Evolutionary conservation across 1,140 invertebrate species (phyloP).

Genomic region (Drosophila takahashii): DNA sequence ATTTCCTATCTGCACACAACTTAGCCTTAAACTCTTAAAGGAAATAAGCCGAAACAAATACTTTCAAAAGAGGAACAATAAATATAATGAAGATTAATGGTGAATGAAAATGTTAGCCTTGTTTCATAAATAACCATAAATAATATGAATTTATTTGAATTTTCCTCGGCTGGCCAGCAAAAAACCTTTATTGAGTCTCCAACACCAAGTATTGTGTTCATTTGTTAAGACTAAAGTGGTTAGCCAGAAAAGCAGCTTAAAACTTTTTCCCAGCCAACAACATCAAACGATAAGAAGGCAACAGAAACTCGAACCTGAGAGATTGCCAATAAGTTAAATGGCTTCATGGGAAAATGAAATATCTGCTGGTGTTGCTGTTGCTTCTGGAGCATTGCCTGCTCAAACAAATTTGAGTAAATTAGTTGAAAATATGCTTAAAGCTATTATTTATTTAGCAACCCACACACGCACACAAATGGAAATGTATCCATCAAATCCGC

Average conservation of each 20-base stretch:
- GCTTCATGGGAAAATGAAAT: constrained; percentile 18
- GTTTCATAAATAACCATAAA: constrained; percentile 26
- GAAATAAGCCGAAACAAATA: constrained; percentile 1
- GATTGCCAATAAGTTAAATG: constrained; percentile 41
- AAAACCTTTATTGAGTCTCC: constrained; percentile 37
- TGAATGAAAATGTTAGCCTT: constrained; percentile 29
- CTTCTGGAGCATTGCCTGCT: not conserved
- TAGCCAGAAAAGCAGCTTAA: constrained; percentile 55
- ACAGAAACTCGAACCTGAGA: not conserved
- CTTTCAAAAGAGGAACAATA: constrained; percentile 48
- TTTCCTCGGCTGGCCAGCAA: constrained; percentile 1
- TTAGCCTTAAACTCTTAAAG: not conserved
- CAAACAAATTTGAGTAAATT: constrained; percentile 51
- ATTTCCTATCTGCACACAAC: not conserved
- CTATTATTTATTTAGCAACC: constrained; percentile 45
- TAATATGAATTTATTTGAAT: constrained; percentile 42
- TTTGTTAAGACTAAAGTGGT: constrained; percentile 57
- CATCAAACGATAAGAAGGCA: constrained; percentile 61
- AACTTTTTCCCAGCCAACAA: constrained; percentile 54
- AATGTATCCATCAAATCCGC: constrained; percentile 44
- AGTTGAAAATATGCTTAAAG: constrained; percentile 53
- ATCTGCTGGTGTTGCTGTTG: not conserved
- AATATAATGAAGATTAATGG: constrained; percentile 74
- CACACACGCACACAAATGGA: constrained; percentile 17
- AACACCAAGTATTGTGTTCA: constrained; percentile 26